Evolutionary conservation across 2,888 invertebrate genomes (phyloP).

Genomic region (Drosophila parthenogenetica): DNA sequence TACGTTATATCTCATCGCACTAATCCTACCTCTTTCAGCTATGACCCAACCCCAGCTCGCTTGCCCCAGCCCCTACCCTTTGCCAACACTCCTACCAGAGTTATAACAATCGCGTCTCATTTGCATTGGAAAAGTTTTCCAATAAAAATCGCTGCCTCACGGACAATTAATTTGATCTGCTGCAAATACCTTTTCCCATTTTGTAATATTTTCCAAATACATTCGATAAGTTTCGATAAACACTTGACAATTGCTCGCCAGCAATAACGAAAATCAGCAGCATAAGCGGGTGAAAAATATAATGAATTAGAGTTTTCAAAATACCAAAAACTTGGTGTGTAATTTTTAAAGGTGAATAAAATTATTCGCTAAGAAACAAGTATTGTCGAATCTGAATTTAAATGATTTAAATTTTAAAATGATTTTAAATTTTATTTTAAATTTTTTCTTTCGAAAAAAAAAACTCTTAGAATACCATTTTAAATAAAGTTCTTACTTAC

Average conservation of each 20-base stretch:
- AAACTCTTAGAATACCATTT: too few species aligned
- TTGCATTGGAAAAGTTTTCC: constrained; percentile 59
- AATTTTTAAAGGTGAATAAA: too few species aligned
- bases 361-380: too few species aligned
- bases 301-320: too few species aligned
- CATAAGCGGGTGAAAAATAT: too few species aligned
- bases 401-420: too few species aligned
- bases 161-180: constrained; percentile 35
- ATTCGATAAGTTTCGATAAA: background rate
- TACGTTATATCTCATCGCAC: constrained; percentile 39
- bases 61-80: background rate
- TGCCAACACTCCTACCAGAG: background rate
- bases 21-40: constrained; percentile 30
- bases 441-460: too few species aligned
- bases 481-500: too few species aligned
- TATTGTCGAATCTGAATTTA: too few species aligned
- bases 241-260: background rate
- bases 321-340: too few species aligned
- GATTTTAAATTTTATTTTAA: too few species aligned
- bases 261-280: background rate
- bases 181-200: constrained; percentile 31
- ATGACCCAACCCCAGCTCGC: background rate
- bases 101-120: constrained; percentile 8
- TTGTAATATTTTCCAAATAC: constrained; percentile 20
- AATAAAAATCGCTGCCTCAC: constrained; percentile 60